Conservation (phyloP, 2,113 vertebrate species). For the Lasiurus cinereus region DNA sequence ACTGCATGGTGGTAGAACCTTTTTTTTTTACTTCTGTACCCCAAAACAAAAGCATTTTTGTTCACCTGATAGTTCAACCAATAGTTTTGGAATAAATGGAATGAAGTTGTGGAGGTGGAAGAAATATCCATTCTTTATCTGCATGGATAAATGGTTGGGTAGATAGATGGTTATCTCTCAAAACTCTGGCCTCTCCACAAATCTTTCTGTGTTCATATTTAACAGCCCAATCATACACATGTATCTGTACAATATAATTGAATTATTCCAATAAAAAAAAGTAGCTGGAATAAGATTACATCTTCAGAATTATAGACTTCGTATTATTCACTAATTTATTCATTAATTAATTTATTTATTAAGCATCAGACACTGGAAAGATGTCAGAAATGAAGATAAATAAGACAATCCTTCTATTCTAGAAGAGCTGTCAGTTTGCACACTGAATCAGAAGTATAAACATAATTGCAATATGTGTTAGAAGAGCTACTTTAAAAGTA, state of each 20-base stretch:
- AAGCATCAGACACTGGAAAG: not conserved
- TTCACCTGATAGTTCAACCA: not conserved
- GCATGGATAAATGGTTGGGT: conserved; percentile 15
- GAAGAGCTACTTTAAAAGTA: not conserved
- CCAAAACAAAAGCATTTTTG: not conserved
- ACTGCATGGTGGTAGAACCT: not conserved
- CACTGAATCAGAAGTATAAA: not conserved
- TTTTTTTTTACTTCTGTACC: not conserved
- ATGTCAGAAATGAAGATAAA: conserved; percentile 30
- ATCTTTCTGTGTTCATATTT: conserved; percentile 6
- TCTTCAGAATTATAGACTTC: not conserved
- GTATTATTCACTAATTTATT: not conserved
- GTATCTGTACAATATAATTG: not conserved
- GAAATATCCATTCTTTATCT: conserved; percentile 21
- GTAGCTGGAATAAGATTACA: not conserved
- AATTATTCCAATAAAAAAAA: not conserved
- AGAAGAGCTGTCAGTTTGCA: not conserved
- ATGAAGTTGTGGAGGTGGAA: not conserved
- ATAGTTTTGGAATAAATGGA: not conserved
- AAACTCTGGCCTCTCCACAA: not conserved
- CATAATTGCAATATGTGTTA: not conserved
- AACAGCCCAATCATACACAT: not conserved
- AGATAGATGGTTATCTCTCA: conserved; percentile 24
- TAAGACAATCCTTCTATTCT: not conserved
- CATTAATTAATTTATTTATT: not conserved